phyloP scores from a whole-genome alignment of 2,113 vertebrate genomes.

The Calyptommatus sinebrachiatus region DNA sequence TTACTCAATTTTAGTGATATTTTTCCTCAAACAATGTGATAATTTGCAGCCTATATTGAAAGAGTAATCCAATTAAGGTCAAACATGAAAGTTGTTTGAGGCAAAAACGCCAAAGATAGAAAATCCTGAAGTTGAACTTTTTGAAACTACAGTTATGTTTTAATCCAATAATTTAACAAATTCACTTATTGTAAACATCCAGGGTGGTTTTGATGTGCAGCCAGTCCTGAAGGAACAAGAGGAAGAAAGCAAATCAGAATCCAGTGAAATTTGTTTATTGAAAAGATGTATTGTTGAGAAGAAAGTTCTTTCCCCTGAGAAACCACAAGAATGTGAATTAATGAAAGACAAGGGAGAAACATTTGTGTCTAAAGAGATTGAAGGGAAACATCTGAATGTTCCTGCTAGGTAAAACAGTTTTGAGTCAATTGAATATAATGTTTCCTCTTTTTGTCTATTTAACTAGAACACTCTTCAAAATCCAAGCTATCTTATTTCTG shows the following conservation, averaged over 20 bases:
- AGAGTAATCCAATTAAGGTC: accelerated
- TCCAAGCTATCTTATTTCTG: neutral
- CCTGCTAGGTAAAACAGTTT: slow-evolving; percentile 58
- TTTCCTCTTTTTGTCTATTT: neutral
- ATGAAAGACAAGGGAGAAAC: slow-evolving; percentile 3
- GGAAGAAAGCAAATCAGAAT: slow-evolving; percentile 34
- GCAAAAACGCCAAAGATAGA: neutral
- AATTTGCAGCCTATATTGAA: neutral
- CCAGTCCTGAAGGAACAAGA: slow-evolving; percentile 28
- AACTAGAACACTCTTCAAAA: neutral
- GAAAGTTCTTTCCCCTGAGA: slow-evolving; percentile 22
- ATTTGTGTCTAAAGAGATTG: neutral
- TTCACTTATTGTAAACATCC: slow-evolving; percentile 19
- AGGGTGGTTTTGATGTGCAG: slow-evolving; percentile 51
- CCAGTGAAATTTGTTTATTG: slow-evolving; percentile 20
- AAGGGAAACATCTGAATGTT: slow-evolving; percentile 22
- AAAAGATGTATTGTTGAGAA: slow-evolving; percentile 5
- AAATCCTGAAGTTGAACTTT: neutral
- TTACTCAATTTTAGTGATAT: neutral
- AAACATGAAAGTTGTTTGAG: neutral
- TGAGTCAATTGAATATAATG: neutral
- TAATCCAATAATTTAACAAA: slow-evolving; percentile 10
- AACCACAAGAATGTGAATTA: neutral
- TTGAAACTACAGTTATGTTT: neutral
- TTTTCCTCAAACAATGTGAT: neutral